phyloP scores from a whole-genome alignment of 2,797 vertebrate species.

The Bovichtus diacanthus region DNA sequence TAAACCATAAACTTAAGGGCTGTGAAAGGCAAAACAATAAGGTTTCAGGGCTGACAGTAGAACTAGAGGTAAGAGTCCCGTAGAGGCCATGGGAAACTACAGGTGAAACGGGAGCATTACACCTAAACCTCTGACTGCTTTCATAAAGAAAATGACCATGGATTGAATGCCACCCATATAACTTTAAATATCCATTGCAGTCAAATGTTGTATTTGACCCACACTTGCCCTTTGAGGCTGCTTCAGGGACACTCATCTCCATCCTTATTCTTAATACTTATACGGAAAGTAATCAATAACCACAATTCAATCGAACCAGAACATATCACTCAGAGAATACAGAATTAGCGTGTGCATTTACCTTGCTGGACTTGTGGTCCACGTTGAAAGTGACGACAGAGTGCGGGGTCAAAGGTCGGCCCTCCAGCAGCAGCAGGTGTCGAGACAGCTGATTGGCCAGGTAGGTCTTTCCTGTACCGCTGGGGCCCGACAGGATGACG shows the following conservation, averaged over 20 bases:
- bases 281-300: slow-evolving; percentile 76
- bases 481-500: slow-evolving; percentile 96
- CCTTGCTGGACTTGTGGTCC: slow-evolving; percentile 99
- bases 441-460: slow-evolving; percentile 93
- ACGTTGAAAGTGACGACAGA: slow-evolving; percentile 95
- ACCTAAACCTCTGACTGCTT: slow-evolving; percentile 36
- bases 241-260: slow-evolving; percentile 87
- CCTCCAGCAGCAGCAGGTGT: slow-evolving; percentile 90
- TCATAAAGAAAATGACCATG: slow-evolving; percentile 36
- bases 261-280: slow-evolving; percentile 85
- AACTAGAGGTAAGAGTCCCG: slow-evolving; percentile 40
- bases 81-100: slow-evolving; percentile 48
- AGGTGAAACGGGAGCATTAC: no score
- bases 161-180: slow-evolving; percentile 60
- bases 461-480: slow-evolving; percentile 95
- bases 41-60: slow-evolving; percentile 38
- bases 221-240: slow-evolving; percentile 69
- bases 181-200: slow-evolving; percentile 73
- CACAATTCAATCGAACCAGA: slow-evolving; percentile 68
- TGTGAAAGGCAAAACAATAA: slow-evolving; percentile 74
- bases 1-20: slow-evolving; percentile 72
- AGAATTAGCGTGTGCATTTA: slow-evolving; percentile 63
- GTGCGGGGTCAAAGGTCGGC: slow-evolving; percentile 86
- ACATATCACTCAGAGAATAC: slow-evolving; percentile 37
- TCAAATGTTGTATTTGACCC: slow-evolving; percentile 61